Evolutionary conservation across 2,113 vertebrate species (phyloP), one percentile per base, ranked within the genome.

Genomic region (Lepus europaeus): DNA sequence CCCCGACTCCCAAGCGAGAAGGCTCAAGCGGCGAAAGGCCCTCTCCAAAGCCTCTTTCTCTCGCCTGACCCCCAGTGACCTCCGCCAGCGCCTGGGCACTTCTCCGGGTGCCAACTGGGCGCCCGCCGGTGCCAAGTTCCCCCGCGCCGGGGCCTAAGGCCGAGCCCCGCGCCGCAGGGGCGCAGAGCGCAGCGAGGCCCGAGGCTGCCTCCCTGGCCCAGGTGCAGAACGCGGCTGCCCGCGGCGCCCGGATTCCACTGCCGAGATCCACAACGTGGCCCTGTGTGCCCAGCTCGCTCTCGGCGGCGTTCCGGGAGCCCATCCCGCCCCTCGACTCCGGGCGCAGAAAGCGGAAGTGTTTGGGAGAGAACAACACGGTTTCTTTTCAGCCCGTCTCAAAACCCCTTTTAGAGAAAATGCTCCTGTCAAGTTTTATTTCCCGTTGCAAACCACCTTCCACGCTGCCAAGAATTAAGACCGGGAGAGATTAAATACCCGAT

Each of bases 361-460:
- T 97, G 83, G 7, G 2, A 0, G 49, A 96, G 87, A 95, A 94
- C 95, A 51, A 59, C 23, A 84, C 0, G 53, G 25, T 51, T 95
- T 94, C 97, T 96, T 97, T 96, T 90, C 97, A 96, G 80, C 87
- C 95, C 29, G 11, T 94, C 78, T 96, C 95, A 61, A 94, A 45
- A 77, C 84, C 97, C 53, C 92, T 93, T 95, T 97, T 97, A 90
- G 82, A 97, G 98, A 98, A 98, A 97, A 98, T 76, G 86, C 85
- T 95, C 92, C 98, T 98, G 98, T 98, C 98, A 98, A 96, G 93
- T 96, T 98, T 98, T 98, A 98, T 98, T 98, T 98, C 98, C 98
- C 97, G 70, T 97, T 97, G 98, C 98, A 97, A 98, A 98, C 97
- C 95, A 97, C 95, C 94, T 97, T 97, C 95, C 91, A 95, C 66